Evolutionary conservation across 2,113 vertebrate genomes (phyloP), one percentile per base, ranked within the genome.

Genomic region (Upupa epops): DNA sequence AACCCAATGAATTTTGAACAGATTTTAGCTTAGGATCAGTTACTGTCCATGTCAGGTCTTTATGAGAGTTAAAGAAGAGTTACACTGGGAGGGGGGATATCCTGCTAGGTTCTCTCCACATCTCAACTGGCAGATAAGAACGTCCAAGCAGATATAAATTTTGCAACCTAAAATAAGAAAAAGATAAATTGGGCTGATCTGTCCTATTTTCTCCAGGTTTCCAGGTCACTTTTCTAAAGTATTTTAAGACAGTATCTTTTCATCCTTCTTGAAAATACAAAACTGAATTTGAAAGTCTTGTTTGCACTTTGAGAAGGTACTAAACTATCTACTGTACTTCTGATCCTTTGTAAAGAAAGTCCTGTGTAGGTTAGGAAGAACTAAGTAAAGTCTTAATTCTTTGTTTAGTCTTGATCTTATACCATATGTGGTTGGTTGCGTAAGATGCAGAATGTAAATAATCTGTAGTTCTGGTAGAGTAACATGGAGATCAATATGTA

Each of bases 401-500:
- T 55, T 80, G 19, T 78, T 72, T 73, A 75, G 13, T 58, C 25
- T 70, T 63, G 20, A 21, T 54, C 6, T 37, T 71, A 25, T 9
- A 59, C 18, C 7, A 80, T 32, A 11, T 7, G 14, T 32, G 22
- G 12, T 29, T 54, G 24, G 6, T 58, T 36, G 19, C 64, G 26
- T 32, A 64, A 51, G 26, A 48, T 4, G 4, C 4, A 34, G n/a
- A 16, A 11, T 79, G 8, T 46, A 83, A 82, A 60, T 56, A 54
- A 70, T 0, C 0, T n/a, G 5, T 19, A 22, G 29, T 18, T 68
- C 15, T 3, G 19, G 19, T 7, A 36, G 6, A 49, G 25, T 19
- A 76, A 25, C 13, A 7, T 42, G 46, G 13, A 80, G 37, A 19
- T 59, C 19, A 15, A 13, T 46, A 28, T 48, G 90, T 49, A 88